Evolutionary conservation across 2,888 invertebrate genomes (phyloP).

Genomic region (Rhimphoctona megacephalus): DNA sequence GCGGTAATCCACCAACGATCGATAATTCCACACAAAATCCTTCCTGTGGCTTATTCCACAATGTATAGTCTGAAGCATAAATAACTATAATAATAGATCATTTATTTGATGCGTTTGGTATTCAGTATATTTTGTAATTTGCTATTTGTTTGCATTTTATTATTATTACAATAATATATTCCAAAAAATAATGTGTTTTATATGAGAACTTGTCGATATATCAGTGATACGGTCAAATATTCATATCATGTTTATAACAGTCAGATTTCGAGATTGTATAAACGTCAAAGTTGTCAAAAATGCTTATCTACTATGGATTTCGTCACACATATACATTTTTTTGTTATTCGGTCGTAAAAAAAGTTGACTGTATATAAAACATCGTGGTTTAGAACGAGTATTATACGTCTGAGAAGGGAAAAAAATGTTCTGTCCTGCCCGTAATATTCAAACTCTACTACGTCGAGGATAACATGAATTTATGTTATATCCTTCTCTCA

Average conservation of each 20-base stretch:
- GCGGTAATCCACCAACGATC: slow-evolving; percentile 76
- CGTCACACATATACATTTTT: neutral
- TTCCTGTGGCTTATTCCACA: slow-evolving; percentile 72
- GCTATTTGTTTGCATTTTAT: neutral
- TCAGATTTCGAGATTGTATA: neutral
- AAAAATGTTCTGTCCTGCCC: slow-evolving; percentile 29
- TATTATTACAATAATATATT: neutral
- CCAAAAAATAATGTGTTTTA: neutral
- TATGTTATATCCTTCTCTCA: slow-evolving; percentile 19
- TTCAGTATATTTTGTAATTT: neutral
- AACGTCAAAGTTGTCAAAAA: neutral
- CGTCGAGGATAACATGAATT: slow-evolving; percentile 36
- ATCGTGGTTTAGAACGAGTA: slow-evolving; percentile 16
- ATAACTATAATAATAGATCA: neutral
- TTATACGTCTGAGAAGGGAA: neutral
- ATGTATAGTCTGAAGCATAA: slow-evolving; percentile 1
- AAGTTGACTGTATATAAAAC: neutral
- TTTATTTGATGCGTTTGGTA: neutral
- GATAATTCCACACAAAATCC: slow-evolving; percentile 77
- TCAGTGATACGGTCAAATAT: neutral
- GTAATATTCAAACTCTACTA: slow-evolving; percentile 49
- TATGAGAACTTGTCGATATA: neutral
- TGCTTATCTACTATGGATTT: neutral
- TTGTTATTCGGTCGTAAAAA: neutral
- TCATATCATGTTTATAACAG: neutral